Percentiles rank a stretch among this genome's conserved stretches.
phyloP scores from a whole-genome alignment of 1,140 invertebrate species.

The Tigriopus japonicus region DNA sequence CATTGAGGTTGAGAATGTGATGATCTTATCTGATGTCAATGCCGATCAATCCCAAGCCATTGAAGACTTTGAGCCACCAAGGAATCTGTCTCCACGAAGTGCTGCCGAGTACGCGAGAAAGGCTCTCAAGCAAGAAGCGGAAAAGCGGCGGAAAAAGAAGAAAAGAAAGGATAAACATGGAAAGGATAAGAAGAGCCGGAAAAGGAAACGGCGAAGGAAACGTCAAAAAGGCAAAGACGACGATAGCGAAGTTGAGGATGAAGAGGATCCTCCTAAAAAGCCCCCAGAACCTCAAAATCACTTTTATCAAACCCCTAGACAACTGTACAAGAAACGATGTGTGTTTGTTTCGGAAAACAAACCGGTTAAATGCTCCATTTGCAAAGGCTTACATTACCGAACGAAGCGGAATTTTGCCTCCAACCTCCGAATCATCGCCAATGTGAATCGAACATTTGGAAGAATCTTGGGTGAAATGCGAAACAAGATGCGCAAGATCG shows the following conservation, averaged over 20 bases:
- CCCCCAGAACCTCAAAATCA: slow-evolving; percentile 57
- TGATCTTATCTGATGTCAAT: neutral
- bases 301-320: slow-evolving; percentile 71
- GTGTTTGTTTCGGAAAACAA: slow-evolving; percentile 19
- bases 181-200: slow-evolving; percentile 25
- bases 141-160: neutral
- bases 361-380: slow-evolving; percentile 24
- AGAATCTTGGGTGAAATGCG: slow-evolving; percentile 1
- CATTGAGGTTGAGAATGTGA: slow-evolving; percentile 2
- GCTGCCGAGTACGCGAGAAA: slow-evolving; percentile 1
- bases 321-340: slow-evolving; percentile 34
- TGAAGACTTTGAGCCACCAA: neutral
- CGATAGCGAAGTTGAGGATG: slow-evolving; percentile 27
- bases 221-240: slow-evolving; percentile 26
- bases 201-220: slow-evolving; percentile 23
- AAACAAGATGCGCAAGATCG: neutral
- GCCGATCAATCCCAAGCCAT: neutral
- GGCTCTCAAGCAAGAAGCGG: neutral
- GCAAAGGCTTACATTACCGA: slow-evolving; percentile 7
- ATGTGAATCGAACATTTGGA: neutral
- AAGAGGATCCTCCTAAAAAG: slow-evolving; percentile 38
- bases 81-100: neutral
- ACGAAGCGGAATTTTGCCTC: neutral
- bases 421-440: slow-evolving; percentile 2
- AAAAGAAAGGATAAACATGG: slow-evolving; percentile 18